Evolutionary conservation across 2,797 vertebrate species (phyloP).

Genomic region (Amphiprion clarkii): DNA sequence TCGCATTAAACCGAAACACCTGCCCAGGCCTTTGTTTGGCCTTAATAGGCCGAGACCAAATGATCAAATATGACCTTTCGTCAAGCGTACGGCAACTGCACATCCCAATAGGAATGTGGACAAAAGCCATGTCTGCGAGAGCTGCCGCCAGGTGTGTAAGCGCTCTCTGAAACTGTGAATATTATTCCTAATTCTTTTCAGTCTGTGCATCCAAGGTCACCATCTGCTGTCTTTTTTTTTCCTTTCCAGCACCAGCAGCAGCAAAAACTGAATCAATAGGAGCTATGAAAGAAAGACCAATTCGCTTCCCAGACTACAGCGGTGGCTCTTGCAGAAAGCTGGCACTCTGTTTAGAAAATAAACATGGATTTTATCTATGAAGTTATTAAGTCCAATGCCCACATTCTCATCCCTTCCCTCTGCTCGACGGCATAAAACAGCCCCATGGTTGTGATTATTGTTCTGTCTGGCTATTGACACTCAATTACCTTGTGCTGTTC

Average conservation of each 20-base stretch:
- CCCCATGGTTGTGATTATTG: slow-evolving; percentile 53
- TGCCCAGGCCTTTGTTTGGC: slow-evolving; percentile 63
- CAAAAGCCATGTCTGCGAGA: slow-evolving; percentile 49
- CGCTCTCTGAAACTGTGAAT: slow-evolving; percentile 49
- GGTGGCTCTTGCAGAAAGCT: slow-evolving; percentile 33
- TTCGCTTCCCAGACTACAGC: slow-evolving; percentile 48
- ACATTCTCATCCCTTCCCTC: slow-evolving; percentile 4
- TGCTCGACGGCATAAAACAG: slow-evolving; percentile 21
- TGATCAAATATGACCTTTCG: slow-evolving; percentile 71
- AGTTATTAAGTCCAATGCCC: slow-evolving; percentile 64
- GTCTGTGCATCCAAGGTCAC: slow-evolving; percentile 71
- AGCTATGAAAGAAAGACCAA: slow-evolving; percentile 38
- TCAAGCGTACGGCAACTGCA: slow-evolving; percentile 35
- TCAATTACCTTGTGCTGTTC: slow-evolving; percentile 61
- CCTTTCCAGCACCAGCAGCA: slow-evolving; percentile 13
- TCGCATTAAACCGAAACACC: slow-evolving; percentile 56
- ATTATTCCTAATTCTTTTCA: slow-evolving; percentile 67
- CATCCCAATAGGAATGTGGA: slow-evolving; percentile 34
- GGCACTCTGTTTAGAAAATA: slow-evolving; percentile 52
- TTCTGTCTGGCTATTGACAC: slow-evolving; percentile 61
- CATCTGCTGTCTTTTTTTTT: slow-evolving; percentile 72
- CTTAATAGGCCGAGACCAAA: slow-evolving; percentile 60
- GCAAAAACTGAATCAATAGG: slow-evolving; percentile 45
- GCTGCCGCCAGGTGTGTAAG: slow-evolving; percentile 50
- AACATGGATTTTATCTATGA: slow-evolving; percentile 64